Percentiles rank a stretch among this genome's conserved stretches.
Evolutionary conservation across 2,797 vertebrate genomes (phyloP).

Genomic region (Sphenopsis melanotis): DNA sequence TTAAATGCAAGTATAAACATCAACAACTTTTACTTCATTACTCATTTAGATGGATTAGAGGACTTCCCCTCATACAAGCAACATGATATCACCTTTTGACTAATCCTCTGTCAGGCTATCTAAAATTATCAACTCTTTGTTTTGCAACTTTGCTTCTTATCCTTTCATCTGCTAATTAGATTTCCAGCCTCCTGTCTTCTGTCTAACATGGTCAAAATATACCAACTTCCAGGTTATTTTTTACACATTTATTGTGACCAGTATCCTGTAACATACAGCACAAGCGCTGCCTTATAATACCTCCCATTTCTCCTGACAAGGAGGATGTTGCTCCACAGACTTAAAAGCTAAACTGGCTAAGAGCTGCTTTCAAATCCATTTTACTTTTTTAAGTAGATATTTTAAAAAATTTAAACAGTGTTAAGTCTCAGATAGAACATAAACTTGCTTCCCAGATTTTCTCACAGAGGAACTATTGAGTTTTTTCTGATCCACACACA

Average conservation of each 20-base stretch:
- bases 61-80: not conserved
- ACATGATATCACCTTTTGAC: not conserved
- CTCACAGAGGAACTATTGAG: not conserved
- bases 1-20: not conserved
- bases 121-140: conserved; percentile 44
- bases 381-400: not conserved
- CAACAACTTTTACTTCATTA: not conserved
- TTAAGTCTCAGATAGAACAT: not conserved
- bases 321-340: not conserved
- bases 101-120: conserved; percentile 23
- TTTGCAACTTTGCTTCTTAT: conserved; percentile 41
- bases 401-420: not conserved
- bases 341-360: not conserved
- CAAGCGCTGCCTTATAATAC: not conserved
- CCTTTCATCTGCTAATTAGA: conserved; percentile 39
- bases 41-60: not conserved
- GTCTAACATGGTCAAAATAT: not conserved
- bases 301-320: not conserved
- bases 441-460: not conserved
- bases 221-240: not conserved
- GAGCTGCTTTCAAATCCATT: not conserved
- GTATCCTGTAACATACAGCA: rapidly evolving
- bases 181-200: not conserved
- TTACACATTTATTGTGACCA: not conserved
- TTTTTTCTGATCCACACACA: not conserved